Evolutionary conservation across 2,888 invertebrate species (phyloP), one percentile per base, ranked within the genome.

Genomic region (Noctua pronuba): DNA sequence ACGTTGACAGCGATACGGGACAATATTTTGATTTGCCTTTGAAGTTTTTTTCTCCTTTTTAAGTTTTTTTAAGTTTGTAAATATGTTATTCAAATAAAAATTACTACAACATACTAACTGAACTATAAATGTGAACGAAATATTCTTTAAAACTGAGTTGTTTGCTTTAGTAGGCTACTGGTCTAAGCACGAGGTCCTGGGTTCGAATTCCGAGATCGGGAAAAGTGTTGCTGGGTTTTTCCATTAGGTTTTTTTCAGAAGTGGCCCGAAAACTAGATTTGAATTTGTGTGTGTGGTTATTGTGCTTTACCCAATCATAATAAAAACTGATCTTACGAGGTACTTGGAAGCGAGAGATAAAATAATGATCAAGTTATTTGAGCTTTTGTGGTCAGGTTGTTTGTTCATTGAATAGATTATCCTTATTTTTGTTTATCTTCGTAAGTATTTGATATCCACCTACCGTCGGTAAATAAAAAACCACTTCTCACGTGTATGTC

Each of bases 401-500:
- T 35, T 64, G 38, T 38, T 38, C 24, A 64, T 38, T 38, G 64
- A 64, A 11, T 13, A 38, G 24, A 24, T 62, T 64, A 11, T 38
- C 13, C 24, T 62, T 62, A 35, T n/a, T n/a, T n/a, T n/a, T n/a
- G n/a, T n/a, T n/a, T n/a, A n/a, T n/a, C n/a, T n/a, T n/a, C n/a
- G n/a, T n/a, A n/a, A n/a, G n/a, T n/a, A n/a, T n/a, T n/a, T n/a
- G n/a, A n/a, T n/a, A n/a, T n/a, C n/a, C n/a, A n/a, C n/a, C n/a
- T n/a, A n/a, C n/a, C n/a, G n/a, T n/a, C n/a, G n/a, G 31, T 11
- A 62, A 62, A 62, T 64, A 64, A n/a, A 64, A 64, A 38, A 64
- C 24, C 38, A 41, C 64, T n/a, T n/a, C 13, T 41, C 64, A 64
- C n/a, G 6, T 38, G 13, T 13, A 64, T 38, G 38, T 13, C 1